A percentile compares a stretch with the other conserved stretches of the same genome.
phyloP scores from a whole-genome alignment of 2,113 vertebrate species.

The Ceuthmochares aereus region DNA sequence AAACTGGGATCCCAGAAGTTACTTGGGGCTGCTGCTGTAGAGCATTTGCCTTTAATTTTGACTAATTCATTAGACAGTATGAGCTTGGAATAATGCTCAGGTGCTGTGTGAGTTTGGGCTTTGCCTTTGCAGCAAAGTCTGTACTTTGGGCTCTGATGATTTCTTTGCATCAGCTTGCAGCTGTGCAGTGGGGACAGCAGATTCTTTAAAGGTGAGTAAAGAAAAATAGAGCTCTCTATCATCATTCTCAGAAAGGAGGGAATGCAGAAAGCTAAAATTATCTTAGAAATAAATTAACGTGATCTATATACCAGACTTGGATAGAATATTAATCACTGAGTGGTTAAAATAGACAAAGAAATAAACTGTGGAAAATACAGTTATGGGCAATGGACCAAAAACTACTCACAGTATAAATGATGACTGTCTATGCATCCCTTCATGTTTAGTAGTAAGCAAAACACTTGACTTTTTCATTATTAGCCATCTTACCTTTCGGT shows the following conservation, averaged over 20 bases:
- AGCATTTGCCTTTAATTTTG: neutral
- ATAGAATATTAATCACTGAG: neutral
- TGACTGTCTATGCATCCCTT: neutral
- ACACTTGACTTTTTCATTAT: neutral
- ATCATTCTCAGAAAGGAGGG: neutral
- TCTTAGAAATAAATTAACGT: neutral
- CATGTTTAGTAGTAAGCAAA: neutral
- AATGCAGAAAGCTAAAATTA: neutral
- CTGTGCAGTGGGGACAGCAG: neutral
- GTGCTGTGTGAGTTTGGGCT: neutral
- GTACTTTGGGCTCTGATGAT: neutral
- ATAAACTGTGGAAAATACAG: neutral
- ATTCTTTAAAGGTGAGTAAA: neutral
- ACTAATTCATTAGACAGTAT: rapidly evolving
- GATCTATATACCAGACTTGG: neutral
- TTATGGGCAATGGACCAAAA: neutral
- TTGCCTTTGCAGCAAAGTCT: neutral
- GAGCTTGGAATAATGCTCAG: neutral
- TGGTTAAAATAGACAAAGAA: neutral
- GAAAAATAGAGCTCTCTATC: neutral
- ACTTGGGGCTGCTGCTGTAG: neutral
- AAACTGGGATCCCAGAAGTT: neutral
- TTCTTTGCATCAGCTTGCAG: neutral
- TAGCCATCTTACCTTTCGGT: neutral
- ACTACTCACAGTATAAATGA: neutral